Conservation (phyloP, 2,888 invertebrate species). For the Imbricaverruca yamaguchii region DNA sequence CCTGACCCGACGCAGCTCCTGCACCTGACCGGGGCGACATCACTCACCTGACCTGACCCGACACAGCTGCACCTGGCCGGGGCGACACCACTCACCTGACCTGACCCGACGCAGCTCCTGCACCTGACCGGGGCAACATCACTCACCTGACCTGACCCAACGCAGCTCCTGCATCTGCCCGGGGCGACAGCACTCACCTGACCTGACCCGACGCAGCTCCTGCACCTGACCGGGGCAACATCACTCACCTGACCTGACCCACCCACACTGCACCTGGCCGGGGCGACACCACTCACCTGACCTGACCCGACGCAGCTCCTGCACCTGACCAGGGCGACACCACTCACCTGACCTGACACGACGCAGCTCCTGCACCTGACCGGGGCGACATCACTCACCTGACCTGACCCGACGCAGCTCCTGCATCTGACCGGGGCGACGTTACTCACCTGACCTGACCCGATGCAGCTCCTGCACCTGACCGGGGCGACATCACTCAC, state of each 20-base stretch:
- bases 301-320: conserved; percentile 84
- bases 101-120: conserved; percentile 87
- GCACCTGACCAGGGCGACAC: conserved; percentile 86
- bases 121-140: conserved; percentile 80
- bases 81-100: conserved; percentile 60
- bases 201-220: conserved; percentile 85
- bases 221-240: conserved; percentile 87
- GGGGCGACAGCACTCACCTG: conserved; percentile 57
- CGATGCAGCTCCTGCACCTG: conserved; percentile 97
- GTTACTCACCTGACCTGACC: conserved; percentile 68
- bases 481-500: conserved; percentile 57
- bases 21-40: conserved; percentile 83
- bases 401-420: conserved; percentile 90
- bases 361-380: conserved; percentile 95
- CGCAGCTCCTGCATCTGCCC: conserved; percentile 97
- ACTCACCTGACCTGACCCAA: conserved; percentile 76
- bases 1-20: conserved; percentile 84
- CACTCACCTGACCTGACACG: conserved; percentile 76
- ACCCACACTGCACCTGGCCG: too few relatives aligned
- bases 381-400: conserved; percentile 57
- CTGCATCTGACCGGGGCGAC: conserved; percentile 88
- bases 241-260: conserved; percentile 74
- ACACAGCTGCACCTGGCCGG: conserved; percentile 93
- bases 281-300: conserved; percentile 62
- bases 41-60: conserved; percentile 76